These are phyloP conservation scores for Tarsius wallacei DNA, from an alignment of 2,797 vertebrate genomes.

Conservation along the genomic window DNA sequence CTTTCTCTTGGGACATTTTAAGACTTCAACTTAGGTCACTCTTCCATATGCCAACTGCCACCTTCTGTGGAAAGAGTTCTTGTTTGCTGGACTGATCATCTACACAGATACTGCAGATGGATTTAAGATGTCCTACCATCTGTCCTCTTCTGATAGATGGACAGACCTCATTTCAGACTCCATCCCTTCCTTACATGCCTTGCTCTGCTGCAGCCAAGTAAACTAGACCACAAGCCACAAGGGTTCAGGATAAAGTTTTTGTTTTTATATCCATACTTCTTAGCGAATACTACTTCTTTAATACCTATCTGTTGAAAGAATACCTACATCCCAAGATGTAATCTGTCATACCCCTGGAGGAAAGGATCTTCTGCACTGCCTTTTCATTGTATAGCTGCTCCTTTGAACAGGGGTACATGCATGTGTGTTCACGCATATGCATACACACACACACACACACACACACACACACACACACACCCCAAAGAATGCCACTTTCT, in stretches of 20 bases:
- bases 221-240: background rate
- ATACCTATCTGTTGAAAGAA: background rate
- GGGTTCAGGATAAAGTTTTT: background rate
- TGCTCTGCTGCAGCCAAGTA: background rate
- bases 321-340: background rate
- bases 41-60: background rate
- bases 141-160: background rate
- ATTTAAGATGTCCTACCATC: background rate
- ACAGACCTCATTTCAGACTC: background rate
- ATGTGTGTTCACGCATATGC: background rate
- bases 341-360: background rate
- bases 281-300: background rate
- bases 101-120: background rate
- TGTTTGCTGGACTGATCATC: background rate
- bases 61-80: background rate
- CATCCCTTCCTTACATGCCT: background rate
- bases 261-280: constrained; percentile 24
- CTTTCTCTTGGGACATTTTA: background rate
- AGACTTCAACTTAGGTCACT: background rate
- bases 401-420: background rate
- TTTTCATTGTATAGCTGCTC: background rate
- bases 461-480: background rate
- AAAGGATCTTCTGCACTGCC: background rate
- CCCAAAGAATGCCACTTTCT: background rate
- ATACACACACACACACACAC: background rate